phyloP scores from a whole-genome alignment of 2,797 vertebrate genomes.

The Oceanodroma leucorhoa region DNA sequence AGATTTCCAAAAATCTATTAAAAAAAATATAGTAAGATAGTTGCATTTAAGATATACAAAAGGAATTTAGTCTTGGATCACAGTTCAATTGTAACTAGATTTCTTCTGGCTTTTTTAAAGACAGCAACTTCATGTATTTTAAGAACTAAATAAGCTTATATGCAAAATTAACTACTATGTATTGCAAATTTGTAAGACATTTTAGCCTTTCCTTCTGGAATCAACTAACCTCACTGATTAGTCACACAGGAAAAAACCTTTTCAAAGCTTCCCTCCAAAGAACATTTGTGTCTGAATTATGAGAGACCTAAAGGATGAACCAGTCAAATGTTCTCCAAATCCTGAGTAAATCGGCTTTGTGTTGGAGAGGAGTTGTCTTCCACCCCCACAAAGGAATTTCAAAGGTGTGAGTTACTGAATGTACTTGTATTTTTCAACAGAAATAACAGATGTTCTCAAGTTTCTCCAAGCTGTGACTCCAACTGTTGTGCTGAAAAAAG shows the following conservation, averaged over 20 bases:
- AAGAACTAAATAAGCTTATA: not conserved
- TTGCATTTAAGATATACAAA: not conserved
- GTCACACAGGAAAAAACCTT: conserved; percentile 11
- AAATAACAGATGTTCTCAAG: conserved; percentile 63
- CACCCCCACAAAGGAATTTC: conserved; percentile 22
- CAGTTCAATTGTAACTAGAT: not conserved
- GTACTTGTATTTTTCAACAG: conserved; percentile 54
- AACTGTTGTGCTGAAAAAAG: conserved; percentile 57
- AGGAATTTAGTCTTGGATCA: not conserved
- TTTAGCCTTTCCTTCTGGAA: conserved; percentile 38
- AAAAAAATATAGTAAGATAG: not conserved
- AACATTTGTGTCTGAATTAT: conserved; percentile 6
- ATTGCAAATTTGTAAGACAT: conserved; percentile 1
- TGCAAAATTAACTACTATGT: not conserved
- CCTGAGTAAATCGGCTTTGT: not conserved
- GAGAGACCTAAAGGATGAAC: conserved; percentile 27
- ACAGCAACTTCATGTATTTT: not conserved
- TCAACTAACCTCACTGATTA: not conserved
- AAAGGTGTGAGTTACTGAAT: conserved; percentile 46
- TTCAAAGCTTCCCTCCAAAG: conserved; percentile 7
- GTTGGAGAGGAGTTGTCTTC: not conserved
- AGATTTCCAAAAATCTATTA: not conserved
- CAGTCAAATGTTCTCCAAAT: conserved; percentile 24
- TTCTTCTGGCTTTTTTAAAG: not conserved
- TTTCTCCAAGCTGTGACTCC: conserved; percentile 59